Evolutionary conservation across 2,113 vertebrate genomes (phyloP), one percentile per base, ranked within the genome.

Genomic region (Ondatra zibethicus): DNA sequence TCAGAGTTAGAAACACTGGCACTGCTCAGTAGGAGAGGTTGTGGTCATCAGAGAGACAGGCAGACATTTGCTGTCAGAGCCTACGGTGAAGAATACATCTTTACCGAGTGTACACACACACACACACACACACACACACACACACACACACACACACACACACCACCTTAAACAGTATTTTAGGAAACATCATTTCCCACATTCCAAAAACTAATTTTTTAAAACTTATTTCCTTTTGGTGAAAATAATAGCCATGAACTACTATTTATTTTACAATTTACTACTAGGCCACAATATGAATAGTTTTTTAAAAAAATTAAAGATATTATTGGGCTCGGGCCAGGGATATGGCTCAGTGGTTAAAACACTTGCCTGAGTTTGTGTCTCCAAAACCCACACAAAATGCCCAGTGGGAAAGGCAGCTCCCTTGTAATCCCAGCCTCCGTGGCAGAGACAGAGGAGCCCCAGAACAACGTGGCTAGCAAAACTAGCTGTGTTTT

Each of bases 221-320:
- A 82, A 73, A 73, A 42, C 31, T 13, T 73, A 31, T 73, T 91
- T 92, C 21, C 52, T 81, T 95, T 95, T 92, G 82, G 65, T 91
- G 72, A 88, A 87, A 80, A 93, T 92, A 75, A 93, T 88, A 72
- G 27, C 65, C 7, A 29, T 88, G 29, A 91, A 84, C 52, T 89
- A 58, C 52, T 86, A 8, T 88, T 93, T 92, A 61, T 75, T 88
- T 91, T 92, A 65, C 11, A 94, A 19, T 95, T 47, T 3, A 36
- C 16, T 50, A 92, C 36, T 80, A 52, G 17, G 47, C 7, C 19
- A 52, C 19, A 88, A 39, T 10, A 52, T 86, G 4, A 25, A 33
- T 45, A 19, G 58, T 58, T 58, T 21, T 36, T 72, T 52, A 36
- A 87, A 66, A 68, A n/a, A 50, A 33, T 85, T 88, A 10, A 66